Evolutionary conservation across 2,113 vertebrate species (phyloP).

Genomic region (Otolemur garnettii): DNA sequence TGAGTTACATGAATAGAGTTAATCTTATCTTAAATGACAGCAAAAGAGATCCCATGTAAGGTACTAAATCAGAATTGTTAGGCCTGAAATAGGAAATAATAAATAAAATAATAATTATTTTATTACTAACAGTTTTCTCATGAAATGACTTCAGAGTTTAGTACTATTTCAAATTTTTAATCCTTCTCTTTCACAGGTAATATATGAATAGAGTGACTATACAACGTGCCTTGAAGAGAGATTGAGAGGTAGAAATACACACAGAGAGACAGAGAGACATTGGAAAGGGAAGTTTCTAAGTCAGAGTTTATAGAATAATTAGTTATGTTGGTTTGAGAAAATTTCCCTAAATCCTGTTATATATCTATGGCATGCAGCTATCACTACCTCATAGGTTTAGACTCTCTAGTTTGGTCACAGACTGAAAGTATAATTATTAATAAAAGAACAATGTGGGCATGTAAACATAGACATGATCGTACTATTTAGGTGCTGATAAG

Average conservation of each 20-base stretch:
- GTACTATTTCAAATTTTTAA: neutral
- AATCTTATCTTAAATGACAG: neutral
- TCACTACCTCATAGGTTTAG: neutral
- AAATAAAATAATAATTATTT: neutral
- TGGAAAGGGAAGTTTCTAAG: neutral
- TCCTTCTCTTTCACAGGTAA: neutral
- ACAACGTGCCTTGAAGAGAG: neutral
- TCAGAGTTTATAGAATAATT: neutral
- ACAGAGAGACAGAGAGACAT: accelerated
- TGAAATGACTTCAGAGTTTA: neutral
- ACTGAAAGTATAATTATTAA: neutral
- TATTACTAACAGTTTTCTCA: neutral
- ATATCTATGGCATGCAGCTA: neutral
- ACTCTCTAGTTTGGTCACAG: neutral
- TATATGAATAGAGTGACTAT: neutral
- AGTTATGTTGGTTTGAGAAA: neutral
- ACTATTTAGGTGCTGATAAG: neutral
- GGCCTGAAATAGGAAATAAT: neutral
- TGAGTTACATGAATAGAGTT: neutral
- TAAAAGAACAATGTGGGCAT: neutral
- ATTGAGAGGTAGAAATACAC: neutral
- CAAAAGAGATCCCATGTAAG: neutral
- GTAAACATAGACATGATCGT: neutral
- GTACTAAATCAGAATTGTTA: neutral
- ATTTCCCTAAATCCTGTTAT: accelerated